Conservation (phyloP, 2,113 vertebrate species). For the Prunella himalayana region DNA sequence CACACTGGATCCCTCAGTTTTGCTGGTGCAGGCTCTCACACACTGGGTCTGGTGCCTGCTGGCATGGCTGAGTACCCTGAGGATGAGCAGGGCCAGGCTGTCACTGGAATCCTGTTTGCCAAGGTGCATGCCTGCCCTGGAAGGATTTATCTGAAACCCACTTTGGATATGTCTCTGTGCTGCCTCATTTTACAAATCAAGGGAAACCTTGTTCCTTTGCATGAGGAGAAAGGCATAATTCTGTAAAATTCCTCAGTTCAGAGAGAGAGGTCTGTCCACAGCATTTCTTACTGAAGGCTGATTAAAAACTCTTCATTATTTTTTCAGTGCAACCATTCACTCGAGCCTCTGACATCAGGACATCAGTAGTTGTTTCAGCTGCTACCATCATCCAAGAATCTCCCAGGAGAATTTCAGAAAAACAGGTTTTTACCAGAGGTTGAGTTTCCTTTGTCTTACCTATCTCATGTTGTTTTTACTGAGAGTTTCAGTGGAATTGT, state of each 20-base stretch:
- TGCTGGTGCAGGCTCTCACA: background rate
- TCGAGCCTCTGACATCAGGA: background rate
- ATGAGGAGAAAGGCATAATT: background rate
- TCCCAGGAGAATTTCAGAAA: background rate
- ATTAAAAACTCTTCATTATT: background rate
- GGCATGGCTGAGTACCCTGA: rapidly evolving
- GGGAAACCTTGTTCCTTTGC: background rate
- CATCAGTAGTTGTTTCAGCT: background rate
- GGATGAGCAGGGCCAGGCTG: background rate
- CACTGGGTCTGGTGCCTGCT: background rate
- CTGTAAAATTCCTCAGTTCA: background rate
- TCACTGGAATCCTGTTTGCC: background rate
- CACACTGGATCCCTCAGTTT: background rate
- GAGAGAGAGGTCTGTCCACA: background rate
- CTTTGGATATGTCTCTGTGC: background rate
- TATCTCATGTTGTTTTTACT: background rate
- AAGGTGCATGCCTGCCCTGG: background rate
- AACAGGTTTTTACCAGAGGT: background rate
- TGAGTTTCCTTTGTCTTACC: background rate
- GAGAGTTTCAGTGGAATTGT: background rate
- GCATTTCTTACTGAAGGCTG: background rate
- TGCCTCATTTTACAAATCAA: background rate
- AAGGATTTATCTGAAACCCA: background rate
- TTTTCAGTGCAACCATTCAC: background rate
- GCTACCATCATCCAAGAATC: background rate